These are phyloP conservation scores for Congeria kusceri DNA, from an alignment of 2,888 invertebrate genomes.

Conservation along the genomic window DNA sequence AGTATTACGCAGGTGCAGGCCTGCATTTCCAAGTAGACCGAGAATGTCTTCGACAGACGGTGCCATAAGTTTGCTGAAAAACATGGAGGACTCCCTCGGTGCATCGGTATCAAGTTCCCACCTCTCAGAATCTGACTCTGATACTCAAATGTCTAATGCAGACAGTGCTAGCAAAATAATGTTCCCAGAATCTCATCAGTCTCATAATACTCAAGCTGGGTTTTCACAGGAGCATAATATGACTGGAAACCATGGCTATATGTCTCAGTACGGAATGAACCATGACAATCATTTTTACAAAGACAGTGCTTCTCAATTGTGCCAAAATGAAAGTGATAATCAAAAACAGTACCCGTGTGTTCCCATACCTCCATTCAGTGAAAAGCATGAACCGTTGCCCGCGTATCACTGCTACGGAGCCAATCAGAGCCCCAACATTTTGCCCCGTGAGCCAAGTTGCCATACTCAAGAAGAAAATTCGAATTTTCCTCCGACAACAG, in stretches of 20 bases:
- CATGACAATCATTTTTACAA: slow-evolving; percentile 49
- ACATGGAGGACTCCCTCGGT: slow-evolving; percentile 55
- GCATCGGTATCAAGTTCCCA: slow-evolving; percentile 60
- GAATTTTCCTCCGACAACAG: slow-evolving; percentile 39
- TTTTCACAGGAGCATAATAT: slow-evolving; percentile 32
- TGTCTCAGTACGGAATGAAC: slow-evolving; percentile 35
- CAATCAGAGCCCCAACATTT: slow-evolving; percentile 53
- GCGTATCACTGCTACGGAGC: slow-evolving; percentile 55
- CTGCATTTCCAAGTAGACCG: background rate
- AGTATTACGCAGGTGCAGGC: background rate
- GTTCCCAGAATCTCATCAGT: slow-evolving; percentile 54
- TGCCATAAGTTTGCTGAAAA: slow-evolving; percentile 56
- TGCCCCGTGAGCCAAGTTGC: slow-evolving; percentile 51
- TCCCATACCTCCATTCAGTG: slow-evolving; percentile 56
- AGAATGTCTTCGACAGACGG: slow-evolving; percentile 51
- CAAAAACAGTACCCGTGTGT: slow-evolving; percentile 63
- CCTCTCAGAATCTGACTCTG: slow-evolving; percentile 57
- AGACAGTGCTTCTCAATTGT: slow-evolving; percentile 50
- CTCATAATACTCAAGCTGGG: slow-evolving; percentile 49
- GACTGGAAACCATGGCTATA: slow-evolving; percentile 21
- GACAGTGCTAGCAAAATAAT: slow-evolving; percentile 54
- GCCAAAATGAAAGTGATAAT: slow-evolving; percentile 61
- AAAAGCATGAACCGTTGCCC: slow-evolving; percentile 56
- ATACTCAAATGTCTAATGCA: slow-evolving; percentile 51
- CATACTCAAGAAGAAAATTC: slow-evolving; percentile 56